A percentile compares a stretch with the other conserved stretches of the same genome.
Conservation (phyloP, 2,797 vertebrate genomes). For the Orientallactaga sibirica region DNA sequence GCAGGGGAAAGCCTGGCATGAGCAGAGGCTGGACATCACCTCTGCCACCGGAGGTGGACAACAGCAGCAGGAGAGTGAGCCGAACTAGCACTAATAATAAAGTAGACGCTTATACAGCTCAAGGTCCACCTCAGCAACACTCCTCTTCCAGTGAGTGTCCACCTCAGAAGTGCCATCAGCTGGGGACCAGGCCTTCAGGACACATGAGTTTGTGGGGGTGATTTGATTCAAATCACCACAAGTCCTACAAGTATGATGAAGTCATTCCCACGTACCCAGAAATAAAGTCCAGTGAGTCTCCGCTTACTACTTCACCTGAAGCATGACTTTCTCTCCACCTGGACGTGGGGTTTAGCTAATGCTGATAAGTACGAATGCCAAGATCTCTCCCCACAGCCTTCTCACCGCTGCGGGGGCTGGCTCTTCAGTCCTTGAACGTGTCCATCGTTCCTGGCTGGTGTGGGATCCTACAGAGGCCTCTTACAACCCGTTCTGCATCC, state of each 20-base stretch:
- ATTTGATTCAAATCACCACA: no score
- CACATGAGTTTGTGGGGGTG: no score
- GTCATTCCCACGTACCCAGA: constrained; percentile 74
- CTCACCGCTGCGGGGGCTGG: not conserved
- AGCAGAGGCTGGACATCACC: no score
- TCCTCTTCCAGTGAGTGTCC: no score
- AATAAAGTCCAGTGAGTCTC: constrained; percentile 73
- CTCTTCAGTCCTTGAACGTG: not conserved
- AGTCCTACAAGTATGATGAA: constrained; percentile 58
- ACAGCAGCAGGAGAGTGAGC: no score
- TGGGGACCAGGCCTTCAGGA: no score
- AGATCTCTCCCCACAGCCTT: constrained; percentile 15
- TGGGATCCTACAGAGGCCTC: not conserved
- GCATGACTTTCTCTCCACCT: constrained; percentile 83
- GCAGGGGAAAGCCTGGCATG: no score
- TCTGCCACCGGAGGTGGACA: no score
- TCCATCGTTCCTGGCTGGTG: not conserved
- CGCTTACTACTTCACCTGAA: constrained; percentile 78
- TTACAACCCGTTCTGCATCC: accelerated
- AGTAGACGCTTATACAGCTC: no score
- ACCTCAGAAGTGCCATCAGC: no score
- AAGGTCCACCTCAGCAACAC: no score
- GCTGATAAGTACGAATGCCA: constrained; percentile 78
- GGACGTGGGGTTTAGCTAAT: constrained; percentile 79
- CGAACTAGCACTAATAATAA: not conserved